Evolutionary conservation across 2,888 invertebrate species (phyloP).

Genomic region (Lasioglossum morio): DNA sequence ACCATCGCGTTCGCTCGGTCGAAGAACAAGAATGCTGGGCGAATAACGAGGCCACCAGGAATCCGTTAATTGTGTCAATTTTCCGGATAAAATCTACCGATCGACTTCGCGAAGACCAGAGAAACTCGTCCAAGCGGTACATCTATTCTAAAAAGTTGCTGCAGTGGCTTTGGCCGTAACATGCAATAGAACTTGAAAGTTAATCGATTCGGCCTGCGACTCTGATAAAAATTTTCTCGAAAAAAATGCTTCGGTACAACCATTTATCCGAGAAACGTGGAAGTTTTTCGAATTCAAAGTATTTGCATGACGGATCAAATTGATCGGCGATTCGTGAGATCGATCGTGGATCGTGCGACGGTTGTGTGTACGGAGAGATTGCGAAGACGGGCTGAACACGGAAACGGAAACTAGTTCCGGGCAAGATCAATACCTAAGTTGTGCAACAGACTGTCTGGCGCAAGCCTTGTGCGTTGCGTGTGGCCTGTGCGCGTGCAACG

Average conservation of each 20-base stretch:
- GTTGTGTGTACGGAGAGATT: not conserved
- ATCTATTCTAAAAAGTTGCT: no score
- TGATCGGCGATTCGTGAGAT: not conserved
- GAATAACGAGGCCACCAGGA: not conserved
- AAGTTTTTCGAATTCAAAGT: not conserved
- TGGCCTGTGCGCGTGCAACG: conserved; percentile 59
- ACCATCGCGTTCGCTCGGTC: not conserved
- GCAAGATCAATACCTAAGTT: conserved; percentile 83
- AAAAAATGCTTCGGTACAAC: no score
- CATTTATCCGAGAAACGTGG: no score
- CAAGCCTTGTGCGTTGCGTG: conserved; percentile 72
- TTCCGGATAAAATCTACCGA: not conserved
- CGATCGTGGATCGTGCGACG: not conserved
- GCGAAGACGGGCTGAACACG: conserved; percentile 71
- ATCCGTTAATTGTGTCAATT: not conserved
- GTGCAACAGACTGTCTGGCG: conserved; percentile 78
- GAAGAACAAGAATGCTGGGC: not conserved
- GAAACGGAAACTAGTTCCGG: conserved; percentile 83
- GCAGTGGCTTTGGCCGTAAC: no score
- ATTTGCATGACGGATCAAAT: not conserved
- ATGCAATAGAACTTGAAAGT: not conserved
- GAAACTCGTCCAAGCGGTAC: no score
- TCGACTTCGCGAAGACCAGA: no score
- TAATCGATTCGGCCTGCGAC: not conserved
- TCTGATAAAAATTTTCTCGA: no score